Percentiles rank a stretch among this genome's conserved stretches.
Evolutionary conservation across 2,888 invertebrate species (phyloP).

Genomic region (Drosophila testacea): DNA sequence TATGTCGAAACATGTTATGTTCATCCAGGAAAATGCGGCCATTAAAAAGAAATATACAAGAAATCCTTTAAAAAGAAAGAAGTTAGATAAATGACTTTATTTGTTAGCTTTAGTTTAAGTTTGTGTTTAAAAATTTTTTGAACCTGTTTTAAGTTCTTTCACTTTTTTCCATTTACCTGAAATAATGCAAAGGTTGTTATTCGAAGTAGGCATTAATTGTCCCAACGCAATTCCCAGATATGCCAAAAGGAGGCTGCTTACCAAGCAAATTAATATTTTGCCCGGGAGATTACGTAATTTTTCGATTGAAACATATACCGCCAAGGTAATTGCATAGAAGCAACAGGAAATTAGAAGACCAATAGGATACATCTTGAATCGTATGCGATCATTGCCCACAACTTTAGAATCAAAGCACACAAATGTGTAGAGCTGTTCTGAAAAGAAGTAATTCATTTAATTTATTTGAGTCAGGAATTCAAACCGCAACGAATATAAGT

Average conservation of each 20-base stretch:
- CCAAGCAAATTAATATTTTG: constrained; percentile 90
- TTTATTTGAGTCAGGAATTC: not conserved
- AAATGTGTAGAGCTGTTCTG: constrained; percentile 82
- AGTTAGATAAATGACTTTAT: not conserved
- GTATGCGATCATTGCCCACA: constrained; percentile 79
- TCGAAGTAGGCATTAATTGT: constrained; percentile 85
- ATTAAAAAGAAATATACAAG: constrained; percentile 89
- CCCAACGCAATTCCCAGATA: constrained; percentile 88
- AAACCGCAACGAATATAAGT: too few relatives aligned
- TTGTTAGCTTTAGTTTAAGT: not conserved
- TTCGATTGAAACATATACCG: constrained; percentile 89
- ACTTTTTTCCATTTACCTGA: constrained; percentile 85
- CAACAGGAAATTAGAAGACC: constrained; percentile 88
- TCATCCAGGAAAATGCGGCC: constrained; percentile 91
- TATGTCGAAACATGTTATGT: constrained; percentile 93
- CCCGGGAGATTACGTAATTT: constrained; percentile 90
- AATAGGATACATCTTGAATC: constrained; percentile 82
- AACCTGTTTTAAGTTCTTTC: not conserved
- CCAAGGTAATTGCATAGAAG: constrained; percentile 88
- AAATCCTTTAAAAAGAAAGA: constrained; percentile 86
- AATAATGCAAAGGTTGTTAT: constrained; percentile 85
- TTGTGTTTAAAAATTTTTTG: not conserved
- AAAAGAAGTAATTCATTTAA: constrained; percentile 45
- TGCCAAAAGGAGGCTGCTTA: constrained; percentile 88
- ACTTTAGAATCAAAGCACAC: constrained; percentile 83